These are phyloP conservation scores for Sapayoa aenigma DNA, from an alignment of 2,113 vertebrate genomes.

Conservation along the genomic window DNA sequence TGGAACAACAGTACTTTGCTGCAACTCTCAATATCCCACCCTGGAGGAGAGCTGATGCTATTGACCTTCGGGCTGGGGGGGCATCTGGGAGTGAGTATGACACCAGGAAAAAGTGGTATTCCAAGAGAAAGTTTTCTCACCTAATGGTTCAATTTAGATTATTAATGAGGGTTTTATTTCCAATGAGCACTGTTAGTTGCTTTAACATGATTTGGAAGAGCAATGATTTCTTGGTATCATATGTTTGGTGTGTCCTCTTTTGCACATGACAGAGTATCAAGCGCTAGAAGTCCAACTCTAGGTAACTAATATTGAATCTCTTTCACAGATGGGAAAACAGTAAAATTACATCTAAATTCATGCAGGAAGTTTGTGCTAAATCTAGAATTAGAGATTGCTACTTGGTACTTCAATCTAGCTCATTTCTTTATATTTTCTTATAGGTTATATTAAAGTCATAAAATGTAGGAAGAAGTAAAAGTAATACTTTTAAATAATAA, in stretches of 20 bases:
- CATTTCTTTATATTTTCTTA: not conserved
- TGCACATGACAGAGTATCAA: not conserved
- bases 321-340: not conserved
- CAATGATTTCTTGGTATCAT: not conserved
- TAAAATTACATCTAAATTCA: not conserved
- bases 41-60: not conserved
- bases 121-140: not conserved
- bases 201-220: not conserved
- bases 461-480: not conserved
- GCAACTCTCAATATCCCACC: accelerated
- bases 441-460: not conserved
- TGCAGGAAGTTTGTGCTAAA: not conserved
- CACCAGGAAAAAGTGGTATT: not conserved
- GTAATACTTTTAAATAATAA: not conserved
- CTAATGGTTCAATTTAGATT: not conserved
- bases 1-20: accelerated
- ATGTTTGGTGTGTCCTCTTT: not conserved
- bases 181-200: not conserved
- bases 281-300: not conserved
- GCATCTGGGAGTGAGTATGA: not conserved
- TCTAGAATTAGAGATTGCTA: not conserved
- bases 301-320: not conserved
- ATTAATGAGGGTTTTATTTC: not conserved
- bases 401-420: not conserved
- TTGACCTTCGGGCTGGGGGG: accelerated